Base-by-base conservation (phyloP, 2,888 invertebrate genomes). In the Noctuana brunneofusca region DNA sequence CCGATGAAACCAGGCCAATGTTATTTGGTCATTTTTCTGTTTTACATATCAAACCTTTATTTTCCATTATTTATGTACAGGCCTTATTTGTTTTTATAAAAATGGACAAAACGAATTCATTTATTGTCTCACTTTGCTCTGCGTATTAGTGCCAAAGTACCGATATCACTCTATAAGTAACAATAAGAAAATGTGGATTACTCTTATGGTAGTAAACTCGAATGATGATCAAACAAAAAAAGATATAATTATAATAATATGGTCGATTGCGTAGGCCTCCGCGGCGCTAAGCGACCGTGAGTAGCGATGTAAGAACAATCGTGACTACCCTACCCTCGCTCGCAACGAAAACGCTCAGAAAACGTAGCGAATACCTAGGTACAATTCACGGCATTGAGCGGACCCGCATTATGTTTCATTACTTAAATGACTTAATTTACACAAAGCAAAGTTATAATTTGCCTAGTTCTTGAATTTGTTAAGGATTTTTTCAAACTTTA, bases 401-500 rank as follows among this genome's bases (percentile, higher is more conserved):
- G 78, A 69, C 84, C 79, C 80, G 82, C 83, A 89, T 90, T 89
- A 89, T 80, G 84, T 89, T 89, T n/a, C 14, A 41, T 41, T 16
- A 41, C n/a, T 16, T 16, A 41, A 41, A 41, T n/a, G n/a, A n/a
- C n/a, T n/a, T n/a, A n/a, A n/a, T n/a, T n/a, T n/a, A n/a, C n/a
- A n/a, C n/a, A n/a, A n/a, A n/a, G n/a, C n/a, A n/a, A n/a, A n/a
- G n/a, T n/a, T n/a, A n/a, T n/a, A n/a, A n/a, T n/a, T n/a, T n/a
- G n/a, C n/a, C n/a, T n/a, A n/a, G n/a, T n/a, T n/a, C n/a, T n/a
- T n/a, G n/a, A n/a, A n/a, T n/a, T n/a, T n/a, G n/a, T n/a, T n/a
- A n/a, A n/a, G n/a, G n/a, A n/a, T n/a, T n/a, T n/a, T n/a, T n/a
- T n/a, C n/a, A n/a, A n/a, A n/a, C n/a, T n/a, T n/a, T n/a, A n/a